Conservation (phyloP, 2,797 vertebrate genomes). For the Aphelocoma californica region DNA sequence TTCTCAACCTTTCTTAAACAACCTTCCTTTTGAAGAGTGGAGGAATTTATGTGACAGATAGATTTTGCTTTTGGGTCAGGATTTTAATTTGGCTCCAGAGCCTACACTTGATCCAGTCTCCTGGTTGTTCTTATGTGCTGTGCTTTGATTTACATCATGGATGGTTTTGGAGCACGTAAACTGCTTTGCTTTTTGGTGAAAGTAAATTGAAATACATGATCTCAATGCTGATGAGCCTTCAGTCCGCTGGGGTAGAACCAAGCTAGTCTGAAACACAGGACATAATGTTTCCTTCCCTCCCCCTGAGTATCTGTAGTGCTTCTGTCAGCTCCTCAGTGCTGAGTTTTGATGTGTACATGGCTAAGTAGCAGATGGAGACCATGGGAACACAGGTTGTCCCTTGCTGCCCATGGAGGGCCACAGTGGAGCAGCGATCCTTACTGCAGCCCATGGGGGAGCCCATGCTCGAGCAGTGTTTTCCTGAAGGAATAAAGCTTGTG, state of each 20-base stretch:
- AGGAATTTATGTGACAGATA: background rate
- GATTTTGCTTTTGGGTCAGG: background rate
- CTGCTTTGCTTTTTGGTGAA: background rate
- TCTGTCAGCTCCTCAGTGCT: background rate
- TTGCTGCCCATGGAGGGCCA: background rate
- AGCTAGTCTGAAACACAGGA: background rate
- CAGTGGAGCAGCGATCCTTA: background rate
- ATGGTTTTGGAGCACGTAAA: background rate
- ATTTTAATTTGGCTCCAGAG: background rate
- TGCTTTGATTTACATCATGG: background rate
- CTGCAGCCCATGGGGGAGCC: background rate
- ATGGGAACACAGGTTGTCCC: accelerated
- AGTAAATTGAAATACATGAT: background rate
- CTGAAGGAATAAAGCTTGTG: background rate
- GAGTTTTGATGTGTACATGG: background rate
- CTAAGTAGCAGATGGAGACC: background rate
- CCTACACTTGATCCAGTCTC: background rate
- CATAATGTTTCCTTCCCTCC: background rate
- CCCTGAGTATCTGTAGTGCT: background rate
- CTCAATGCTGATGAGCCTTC: background rate
- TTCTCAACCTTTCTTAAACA: background rate
- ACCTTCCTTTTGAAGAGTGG: background rate
- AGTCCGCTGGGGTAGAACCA: background rate
- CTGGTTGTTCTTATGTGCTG: background rate
- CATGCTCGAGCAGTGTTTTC: background rate